Percentiles rank a stretch among this genome's conserved stretches.
Evolutionary conservation across 2,797 vertebrate species (phyloP).

Genomic region (Tamandua tetradactyla): DNA sequence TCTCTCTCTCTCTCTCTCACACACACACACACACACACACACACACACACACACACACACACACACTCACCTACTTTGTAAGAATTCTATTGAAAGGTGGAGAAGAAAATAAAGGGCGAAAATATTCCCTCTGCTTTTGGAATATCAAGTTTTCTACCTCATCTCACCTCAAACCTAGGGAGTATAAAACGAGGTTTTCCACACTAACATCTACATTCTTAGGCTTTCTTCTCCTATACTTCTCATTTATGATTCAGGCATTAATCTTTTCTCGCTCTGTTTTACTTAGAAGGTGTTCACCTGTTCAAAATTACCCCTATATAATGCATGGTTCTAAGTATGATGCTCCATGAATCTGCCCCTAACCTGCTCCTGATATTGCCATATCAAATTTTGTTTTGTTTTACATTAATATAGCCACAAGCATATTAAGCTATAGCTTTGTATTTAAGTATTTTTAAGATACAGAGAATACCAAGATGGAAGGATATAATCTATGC

Average conservation of each 20-base stretch:
- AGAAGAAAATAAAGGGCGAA: neutral
- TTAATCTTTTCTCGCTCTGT: neutral
- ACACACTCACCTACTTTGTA: neutral
- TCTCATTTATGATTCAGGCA: too few relatives aligned
- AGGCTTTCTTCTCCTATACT: neutral
- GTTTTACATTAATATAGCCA: too few relatives aligned
- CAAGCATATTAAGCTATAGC: too few relatives aligned
- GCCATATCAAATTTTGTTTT: neutral
- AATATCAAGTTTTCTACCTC: neutral
- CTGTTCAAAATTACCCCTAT: too few relatives aligned
- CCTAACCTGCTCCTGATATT: neutral
- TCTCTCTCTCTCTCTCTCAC: neutral
- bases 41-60: neutral
- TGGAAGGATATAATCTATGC: too few relatives aligned
- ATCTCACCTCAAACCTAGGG: neutral
- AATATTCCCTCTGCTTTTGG: neutral
- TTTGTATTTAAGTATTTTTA: too few relatives aligned
- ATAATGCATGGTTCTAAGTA: neutral
- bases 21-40: neutral
- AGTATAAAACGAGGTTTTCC: neutral
- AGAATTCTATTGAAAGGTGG: neutral
- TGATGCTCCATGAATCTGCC: neutral
- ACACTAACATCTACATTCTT: neutral
- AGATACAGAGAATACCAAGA: too few relatives aligned
- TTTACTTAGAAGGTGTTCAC: neutral